Evolutionary conservation across 2,797 vertebrate genomes (phyloP), one percentile per base, ranked within the genome.

Genomic region (Melopsittacus undulatus): DNA sequence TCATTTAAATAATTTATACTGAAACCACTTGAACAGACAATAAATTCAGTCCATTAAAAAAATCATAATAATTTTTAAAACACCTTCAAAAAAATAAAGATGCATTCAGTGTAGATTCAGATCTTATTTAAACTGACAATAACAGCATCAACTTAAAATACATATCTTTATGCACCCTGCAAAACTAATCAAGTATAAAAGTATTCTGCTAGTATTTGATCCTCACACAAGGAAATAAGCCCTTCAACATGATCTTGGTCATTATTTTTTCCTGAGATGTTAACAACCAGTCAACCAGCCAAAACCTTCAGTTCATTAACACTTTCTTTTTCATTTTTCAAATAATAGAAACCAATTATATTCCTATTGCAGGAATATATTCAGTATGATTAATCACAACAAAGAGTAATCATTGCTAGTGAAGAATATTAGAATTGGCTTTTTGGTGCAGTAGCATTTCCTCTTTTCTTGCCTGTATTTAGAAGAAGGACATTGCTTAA

Each of bases 131-230:
- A 73, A 83, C 5, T 59, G 34, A 21, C 24, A 62, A 10, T 52
- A 81, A 52, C 7, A 70, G 11, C 18, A 46, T 32, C 1, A 74
- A 51, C 69, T 63, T 42, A 64, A 85, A 92, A 68, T 20, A 64
- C 0, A 0, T 21, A 72, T 13, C 10, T 81, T 67, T 52, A 54
- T 21, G 8, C 1, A 3, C 11, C 19, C n/a, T 69, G 49, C 11
- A 92, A 80, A 90, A 90, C n/a, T 20, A 78, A 56, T 17, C 17
- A 30, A 51, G 21, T 29, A 63, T 21, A 68, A 86, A 76, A 88
- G 48, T 26, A 83, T 52, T 75, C 63, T 61, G 24, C 30, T 43
- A 42, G 14, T 20, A 32, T 72, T 93, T 48, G 46, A 74, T 52
- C 23, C 19, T 29, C 49, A 30, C 43, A 63, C 23, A 90, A 54